Base-by-base conservation (phyloP, 2,888 invertebrate genomes). In the Nasonovia ribisnigri region DNA sequence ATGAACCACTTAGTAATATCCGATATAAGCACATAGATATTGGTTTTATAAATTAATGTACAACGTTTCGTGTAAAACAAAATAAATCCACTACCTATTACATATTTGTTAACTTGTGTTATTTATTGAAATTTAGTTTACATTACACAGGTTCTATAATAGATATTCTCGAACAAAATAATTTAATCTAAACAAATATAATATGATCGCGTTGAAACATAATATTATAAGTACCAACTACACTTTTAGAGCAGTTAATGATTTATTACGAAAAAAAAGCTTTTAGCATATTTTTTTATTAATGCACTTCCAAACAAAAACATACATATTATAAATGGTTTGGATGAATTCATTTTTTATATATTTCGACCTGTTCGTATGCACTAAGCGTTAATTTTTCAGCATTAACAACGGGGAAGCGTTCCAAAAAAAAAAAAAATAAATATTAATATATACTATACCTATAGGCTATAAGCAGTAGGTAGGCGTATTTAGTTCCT, bases 371-470 rank as follows among this genome's bases (percentile, higher is more conserved):
- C n/a, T 4, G 43, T 26, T 26, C 20, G 11, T 57, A 84, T 48
- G 29, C 6, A 46, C 1, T 43, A 87, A 26, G 77, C 10, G 16
- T 88, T 54, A 43, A 77, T 92, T 51, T 77, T 92, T 92, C 8
- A 67, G 42, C 20, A 77, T 92, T 51, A 77, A 88, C 51, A 54
- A 51, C 48, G 29, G 42, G 10, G 92, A 92, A 77, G 77, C 13
- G 51, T 48, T 92, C 20, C 67, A 88, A 36, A 77, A 88, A 92
- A 92, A 92, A 88, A 92, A 92, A 87, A 92, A 92, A 60, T 46
- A 92, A 86, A n/a, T 36, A 29, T n/a, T 43, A 36, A 46, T 36
- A 77, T 77, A 36, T 77, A 57, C 42, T 91, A 51, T 51, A n/a
- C 46, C 51, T 77, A 84, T 51, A 42, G 51, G 67, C 1, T 48